phyloP scores from a whole-genome alignment of 1,140 invertebrate genomes.

The Panonychus citri region DNA sequence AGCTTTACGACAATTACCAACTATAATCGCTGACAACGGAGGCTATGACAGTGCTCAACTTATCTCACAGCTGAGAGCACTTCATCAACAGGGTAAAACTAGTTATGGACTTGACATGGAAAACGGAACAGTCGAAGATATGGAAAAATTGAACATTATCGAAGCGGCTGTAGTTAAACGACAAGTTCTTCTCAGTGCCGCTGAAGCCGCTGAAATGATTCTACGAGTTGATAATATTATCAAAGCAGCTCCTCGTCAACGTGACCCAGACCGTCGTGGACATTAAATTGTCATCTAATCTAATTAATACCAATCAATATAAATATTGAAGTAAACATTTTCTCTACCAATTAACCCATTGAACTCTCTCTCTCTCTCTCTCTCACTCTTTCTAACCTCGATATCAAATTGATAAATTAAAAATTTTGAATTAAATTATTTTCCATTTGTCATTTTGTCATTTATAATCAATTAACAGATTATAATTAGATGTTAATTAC shows the following conservation, averaged over 20 bases:
- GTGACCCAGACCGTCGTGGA: constrained; percentile 53
- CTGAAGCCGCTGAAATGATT: constrained; percentile 98
- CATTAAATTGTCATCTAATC: constrained; percentile 27
- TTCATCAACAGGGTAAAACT: constrained; percentile 50
- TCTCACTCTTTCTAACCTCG: too few species aligned
- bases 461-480: too few species aligned
- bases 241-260: constrained; percentile 70
- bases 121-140: constrained; percentile 20
- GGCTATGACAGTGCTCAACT: constrained; percentile 93
- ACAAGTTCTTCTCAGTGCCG: constrained; percentile 74
- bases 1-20: constrained; percentile 57
- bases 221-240: constrained; percentile 93
- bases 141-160: constrained; percentile 52
- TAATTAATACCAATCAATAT: too few species aligned
- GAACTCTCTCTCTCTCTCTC: too few species aligned
- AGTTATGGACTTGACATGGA: constrained; percentile 47
- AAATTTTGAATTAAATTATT: too few species aligned
- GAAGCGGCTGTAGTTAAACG: constrained; percentile 92
- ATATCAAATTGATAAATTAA: too few species aligned
- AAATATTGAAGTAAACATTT: too few species aligned
- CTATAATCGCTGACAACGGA: constrained; percentile 91
- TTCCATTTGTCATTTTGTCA: too few species aligned
- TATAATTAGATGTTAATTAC: too few species aligned
- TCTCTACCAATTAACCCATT: too few species aligned
- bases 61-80: constrained; percentile 63